Percentiles rank a stretch among this genome's conserved stretches.
These are phyloP conservation scores for Dryobotodes eremita DNA, from an alignment of 2,888 invertebrate genomes.

Conservation along the genomic window DNA sequence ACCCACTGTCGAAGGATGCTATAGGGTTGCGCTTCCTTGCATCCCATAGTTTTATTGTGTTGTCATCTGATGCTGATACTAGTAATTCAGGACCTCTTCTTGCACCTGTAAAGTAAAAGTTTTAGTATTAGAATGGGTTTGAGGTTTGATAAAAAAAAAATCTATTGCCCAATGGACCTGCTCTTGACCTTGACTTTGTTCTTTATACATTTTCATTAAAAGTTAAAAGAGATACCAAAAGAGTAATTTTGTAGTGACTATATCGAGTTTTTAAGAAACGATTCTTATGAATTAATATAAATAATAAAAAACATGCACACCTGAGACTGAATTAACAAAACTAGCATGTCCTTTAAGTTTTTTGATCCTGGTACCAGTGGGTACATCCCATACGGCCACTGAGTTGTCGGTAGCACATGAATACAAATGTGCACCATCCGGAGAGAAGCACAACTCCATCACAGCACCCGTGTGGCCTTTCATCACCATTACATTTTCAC, in stretches of 20 bases:
- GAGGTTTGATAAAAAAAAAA: too few relatives aligned
- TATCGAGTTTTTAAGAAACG: background rate
- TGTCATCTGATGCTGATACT: slow-evolving; percentile 98
- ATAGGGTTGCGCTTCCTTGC: slow-evolving; percentile 96
- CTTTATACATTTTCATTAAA: background rate
- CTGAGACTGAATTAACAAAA: slow-evolving; percentile 94
- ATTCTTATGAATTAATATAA: background rate
- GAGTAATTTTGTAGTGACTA: background rate
- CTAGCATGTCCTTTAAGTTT: slow-evolving; percentile 96
- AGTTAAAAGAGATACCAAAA: background rate
- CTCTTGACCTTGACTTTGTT: background rate
- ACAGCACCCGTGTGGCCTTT: slow-evolving; percentile 98
- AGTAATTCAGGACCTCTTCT: slow-evolving; percentile 97
- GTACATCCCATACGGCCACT: slow-evolving; percentile 98
- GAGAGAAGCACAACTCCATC: slow-evolving; percentile 97
- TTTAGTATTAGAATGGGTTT: background rate
- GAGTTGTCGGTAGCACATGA: slow-evolving; percentile 98
- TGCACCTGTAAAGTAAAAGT: slow-evolving; percentile 89
- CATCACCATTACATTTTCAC: slow-evolving; percentile 98
- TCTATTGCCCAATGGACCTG: background rate
- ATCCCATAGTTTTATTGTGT: slow-evolving; percentile 98
- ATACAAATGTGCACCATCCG: slow-evolving; percentile 96
- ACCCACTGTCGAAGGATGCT: slow-evolving; percentile 93
- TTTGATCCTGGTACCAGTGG: slow-evolving; percentile 96
- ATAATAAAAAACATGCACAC: slow-evolving; percentile 68